These are phyloP conservation scores for Rhagonycha lutea DNA, from an alignment of 2,888 invertebrate species.

Conservation along the genomic window DNA sequence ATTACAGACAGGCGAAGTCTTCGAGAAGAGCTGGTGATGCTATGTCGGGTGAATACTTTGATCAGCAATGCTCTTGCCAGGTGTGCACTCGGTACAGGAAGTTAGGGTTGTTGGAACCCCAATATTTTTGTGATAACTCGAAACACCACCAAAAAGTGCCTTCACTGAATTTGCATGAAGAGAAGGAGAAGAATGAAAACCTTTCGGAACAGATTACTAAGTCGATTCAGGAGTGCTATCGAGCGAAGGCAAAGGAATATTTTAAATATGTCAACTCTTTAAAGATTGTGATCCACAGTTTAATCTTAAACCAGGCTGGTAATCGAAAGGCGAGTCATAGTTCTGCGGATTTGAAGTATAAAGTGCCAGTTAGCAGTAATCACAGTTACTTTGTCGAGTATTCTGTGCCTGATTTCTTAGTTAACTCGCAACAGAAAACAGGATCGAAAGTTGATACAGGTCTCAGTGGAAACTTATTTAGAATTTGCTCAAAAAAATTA, in stretches of 20 bases:
- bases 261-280: constrained; percentile 54
- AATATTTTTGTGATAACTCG: neutral
- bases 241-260: constrained; percentile 16
- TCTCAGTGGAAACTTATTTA: constrained; percentile 48
- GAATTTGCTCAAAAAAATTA: constrained; percentile 53
- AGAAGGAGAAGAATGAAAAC: neutral
- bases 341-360: constrained; percentile 27
- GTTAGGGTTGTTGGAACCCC: neutral
- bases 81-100: constrained; percentile 47
- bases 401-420: constrained; percentile 49
- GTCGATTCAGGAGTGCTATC: constrained; percentile 32
- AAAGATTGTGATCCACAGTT: constrained; percentile 53
- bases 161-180: neutral
- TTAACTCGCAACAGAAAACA: constrained; percentile 37
- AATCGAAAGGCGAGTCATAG: constrained; percentile 48
- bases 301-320: constrained; percentile 55
- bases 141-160: neutral
- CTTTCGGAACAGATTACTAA: constrained; percentile 29
- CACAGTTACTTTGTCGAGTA: constrained; percentile 58
- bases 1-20: neutral
- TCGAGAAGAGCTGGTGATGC: neutral
- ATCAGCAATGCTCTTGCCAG: constrained; percentile 42
- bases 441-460: constrained; percentile 50
- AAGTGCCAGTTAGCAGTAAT: constrained; percentile 34
- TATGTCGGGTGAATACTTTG: constrained; percentile 8